phyloP scores from a whole-genome alignment of 2,888 invertebrate genomes.

The Alviniconcha strummeri region DNA sequence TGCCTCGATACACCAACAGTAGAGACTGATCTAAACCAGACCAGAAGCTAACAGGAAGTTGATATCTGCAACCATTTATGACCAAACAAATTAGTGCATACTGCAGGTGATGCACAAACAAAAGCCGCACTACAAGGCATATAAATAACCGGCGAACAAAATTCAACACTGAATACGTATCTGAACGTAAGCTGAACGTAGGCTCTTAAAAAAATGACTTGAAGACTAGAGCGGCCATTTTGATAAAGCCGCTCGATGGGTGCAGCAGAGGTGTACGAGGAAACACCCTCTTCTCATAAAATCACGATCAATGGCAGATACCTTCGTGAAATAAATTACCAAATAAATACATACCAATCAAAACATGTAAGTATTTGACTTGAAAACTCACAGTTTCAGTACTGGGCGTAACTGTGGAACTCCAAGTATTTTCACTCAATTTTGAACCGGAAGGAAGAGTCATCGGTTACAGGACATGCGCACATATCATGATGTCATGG shows the following conservation, averaged over 20 bases:
- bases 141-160: too few relatives aligned
- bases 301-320: too few relatives aligned
- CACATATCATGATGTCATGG: conserved; percentile 30
- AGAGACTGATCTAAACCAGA: conserved; percentile 33
- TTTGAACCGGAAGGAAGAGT: conserved; percentile 31
- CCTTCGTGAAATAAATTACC: neutral
- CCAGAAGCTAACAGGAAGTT: conserved; percentile 57
- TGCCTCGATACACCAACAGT: too few relatives aligned
- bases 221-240: neutral
- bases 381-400: conserved; percentile 9
- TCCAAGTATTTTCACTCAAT: neutral
- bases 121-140: too few relatives aligned
- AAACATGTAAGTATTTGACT: neutral
- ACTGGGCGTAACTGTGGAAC: conserved; percentile 16
- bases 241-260: neutral
- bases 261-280: neutral
- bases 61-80: too few relatives aligned
- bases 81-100: too few relatives aligned
- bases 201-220: too few relatives aligned
- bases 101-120: too few relatives aligned
- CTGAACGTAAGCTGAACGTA: too few relatives aligned
- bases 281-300: neutral
- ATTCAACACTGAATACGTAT: too few relatives aligned
- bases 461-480: conserved; percentile 26
- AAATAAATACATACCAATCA: too few relatives aligned